Evolutionary conservation across 2,888 invertebrate genomes (phyloP), one percentile per base, ranked within the genome.

Genomic region (Philaethria dido): DNA sequence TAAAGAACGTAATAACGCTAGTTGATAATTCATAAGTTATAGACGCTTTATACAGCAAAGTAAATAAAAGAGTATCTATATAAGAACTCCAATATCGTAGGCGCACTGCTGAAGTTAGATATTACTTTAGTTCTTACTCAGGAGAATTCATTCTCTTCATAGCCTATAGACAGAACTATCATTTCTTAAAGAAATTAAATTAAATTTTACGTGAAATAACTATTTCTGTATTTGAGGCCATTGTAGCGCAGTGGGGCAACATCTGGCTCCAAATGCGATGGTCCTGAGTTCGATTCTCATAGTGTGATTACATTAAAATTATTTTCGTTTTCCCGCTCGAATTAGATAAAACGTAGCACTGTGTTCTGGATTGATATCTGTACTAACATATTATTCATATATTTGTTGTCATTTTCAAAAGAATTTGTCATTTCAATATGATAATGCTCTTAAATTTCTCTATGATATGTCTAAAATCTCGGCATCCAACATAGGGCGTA

Each of bases 31-130:
- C 29, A 5, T 29, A 50, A 50, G 9, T 50, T 47, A 20, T 22
- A 54, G 16, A 54, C 16, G 18, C 16, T 57, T 42, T 11, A 22
- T 20, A 39, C 14, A 57, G 42, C n/a, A 42, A 57, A 42, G 39
- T 57, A 42, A 39, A 42, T 22, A 39, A 57, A 42, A 42, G 5
- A 11, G 22, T 20, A 16, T 18, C 14, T n/a, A 42, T 55, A 55
- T 22, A 36, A 39, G 39, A 57, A 45, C 13, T 47, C 36, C 47
- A 47, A 64, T 33, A 59, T 33, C 20, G 63, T 55, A 45, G 63
- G 54, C 44, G 18, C 50, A 50, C 52, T 25, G 29, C 59, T 50
- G 59, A 65, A 65, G 42, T 65, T 50, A 29, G 39, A 59, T 65
- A 65, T 60, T 29, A 59, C 39, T 39, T 48, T 29, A 55, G 63